Conservation (phyloP, 2,797 vertebrate genomes). For the Bryconaethiops microstoma region DNA sequence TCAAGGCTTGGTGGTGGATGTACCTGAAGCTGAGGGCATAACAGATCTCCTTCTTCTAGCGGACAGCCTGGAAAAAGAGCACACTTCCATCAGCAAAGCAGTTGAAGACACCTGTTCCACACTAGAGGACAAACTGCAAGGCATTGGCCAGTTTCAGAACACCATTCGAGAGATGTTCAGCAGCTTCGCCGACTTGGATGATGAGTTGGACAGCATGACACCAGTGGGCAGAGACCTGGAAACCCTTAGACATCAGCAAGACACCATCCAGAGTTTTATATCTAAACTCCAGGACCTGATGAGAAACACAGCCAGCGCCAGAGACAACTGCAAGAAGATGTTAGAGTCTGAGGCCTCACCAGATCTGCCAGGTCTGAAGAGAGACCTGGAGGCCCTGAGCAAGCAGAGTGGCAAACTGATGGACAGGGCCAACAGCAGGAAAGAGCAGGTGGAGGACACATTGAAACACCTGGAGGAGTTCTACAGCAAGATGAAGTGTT, state of each 20-base stretch:
- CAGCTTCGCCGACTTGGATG: slow-evolving; percentile 92
- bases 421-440: slow-evolving; percentile 87
- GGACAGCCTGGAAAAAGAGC: slow-evolving; percentile 85
- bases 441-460: slow-evolving; percentile 82
- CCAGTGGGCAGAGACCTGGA: slow-evolving; percentile 83
- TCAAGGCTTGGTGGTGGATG: slow-evolving; percentile 85
- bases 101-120: slow-evolving; percentile 86
- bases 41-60: slow-evolving; percentile 87
- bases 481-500: slow-evolving; percentile 79
- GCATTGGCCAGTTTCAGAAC: slow-evolving; percentile 96
- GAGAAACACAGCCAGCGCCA: slow-evolving; percentile 82
- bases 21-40: slow-evolving; percentile 85
- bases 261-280: slow-evolving; percentile 81
- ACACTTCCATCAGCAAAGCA: slow-evolving; percentile 77
- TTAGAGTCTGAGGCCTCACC: slow-evolving; percentile 88
- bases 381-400: slow-evolving; percentile 91
- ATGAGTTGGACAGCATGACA: slow-evolving; percentile 93
- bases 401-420: slow-evolving; percentile 95
- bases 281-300: slow-evolving; percentile 87
- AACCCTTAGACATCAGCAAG: slow-evolving; percentile 81
- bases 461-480: slow-evolving; percentile 84
- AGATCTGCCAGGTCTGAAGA: slow-evolving; percentile 90
- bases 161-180: slow-evolving; percentile 95
- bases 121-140: slow-evolving; percentile 93
- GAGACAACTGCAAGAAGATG: slow-evolving; percentile 91